A percentile compares a stretch with the other conserved stretches of the same genome.
Evolutionary conservation across 1,140 invertebrate genomes (phyloP).

Genomic region (Holcopasites calliopsidis): DNA sequence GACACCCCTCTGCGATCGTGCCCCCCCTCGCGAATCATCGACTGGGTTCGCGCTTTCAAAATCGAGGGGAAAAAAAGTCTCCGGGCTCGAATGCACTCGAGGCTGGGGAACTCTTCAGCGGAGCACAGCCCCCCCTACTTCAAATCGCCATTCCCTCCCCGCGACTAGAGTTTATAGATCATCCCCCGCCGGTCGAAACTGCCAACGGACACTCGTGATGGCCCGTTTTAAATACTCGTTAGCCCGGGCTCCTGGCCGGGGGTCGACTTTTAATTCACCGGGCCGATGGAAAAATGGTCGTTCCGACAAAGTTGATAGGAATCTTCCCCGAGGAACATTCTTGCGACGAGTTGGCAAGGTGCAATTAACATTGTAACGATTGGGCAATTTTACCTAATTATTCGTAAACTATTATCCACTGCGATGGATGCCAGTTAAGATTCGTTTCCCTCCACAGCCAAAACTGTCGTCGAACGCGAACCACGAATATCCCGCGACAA

Average conservation of each 20-base stretch:
- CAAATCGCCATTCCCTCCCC: slow-evolving; percentile 34
- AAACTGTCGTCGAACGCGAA: too few relatives aligned
- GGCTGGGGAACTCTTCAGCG: background rate
- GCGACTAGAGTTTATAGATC: slow-evolving; percentile 23
- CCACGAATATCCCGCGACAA: too few relatives aligned
- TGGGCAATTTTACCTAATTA: too few relatives aligned
- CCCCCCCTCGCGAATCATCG: too few relatives aligned
- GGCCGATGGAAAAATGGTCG: slow-evolving; percentile 7
- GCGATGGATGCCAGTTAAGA: too few relatives aligned
- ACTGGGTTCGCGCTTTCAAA: too few relatives aligned
- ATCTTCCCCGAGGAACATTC: background rate
- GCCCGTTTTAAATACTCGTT: slow-evolving; percentile 36
- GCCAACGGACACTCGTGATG: slow-evolving; percentile 4
- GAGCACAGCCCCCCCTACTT: slow-evolving; percentile 18
- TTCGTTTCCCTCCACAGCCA: too few relatives aligned
- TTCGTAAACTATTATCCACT: too few relatives aligned
- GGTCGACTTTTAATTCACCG: slow-evolving; percentile 28
- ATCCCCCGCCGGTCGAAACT: slow-evolving; percentile 2
- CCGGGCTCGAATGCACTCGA: slow-evolving; percentile 9
- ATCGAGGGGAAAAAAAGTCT: background rate
- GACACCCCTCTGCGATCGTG: too few relatives aligned
- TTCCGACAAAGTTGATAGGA: slow-evolving; percentile 12
- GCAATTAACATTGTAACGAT: too few relatives aligned
- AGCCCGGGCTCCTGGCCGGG: background rate
- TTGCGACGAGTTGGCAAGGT: background rate